Conservation (phyloP, 2,113 vertebrate species). For the Tauraco erythrolophus region DNA sequence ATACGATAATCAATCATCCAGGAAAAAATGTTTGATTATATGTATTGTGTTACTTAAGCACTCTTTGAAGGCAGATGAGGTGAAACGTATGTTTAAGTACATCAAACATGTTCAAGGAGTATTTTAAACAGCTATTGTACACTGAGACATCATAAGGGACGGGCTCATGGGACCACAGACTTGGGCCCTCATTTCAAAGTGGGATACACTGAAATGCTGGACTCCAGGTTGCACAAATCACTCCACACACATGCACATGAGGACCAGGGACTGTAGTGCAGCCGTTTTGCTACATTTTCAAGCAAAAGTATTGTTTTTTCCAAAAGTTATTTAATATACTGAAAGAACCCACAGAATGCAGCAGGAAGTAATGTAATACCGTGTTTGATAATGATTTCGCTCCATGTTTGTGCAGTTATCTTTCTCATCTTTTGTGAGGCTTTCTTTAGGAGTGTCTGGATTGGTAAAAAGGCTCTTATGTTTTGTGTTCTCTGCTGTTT, state of each 20-base stretch:
- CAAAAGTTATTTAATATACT: neutral
- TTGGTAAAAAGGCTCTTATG: neutral
- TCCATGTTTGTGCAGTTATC: neutral
- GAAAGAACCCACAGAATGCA: neutral
- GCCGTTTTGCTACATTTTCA: neutral
- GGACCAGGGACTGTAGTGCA: neutral
- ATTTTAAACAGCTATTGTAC: slow-evolving; percentile 12
- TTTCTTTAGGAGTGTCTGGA: neutral
- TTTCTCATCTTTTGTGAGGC: neutral
- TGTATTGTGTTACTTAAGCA: slow-evolving; percentile 21
- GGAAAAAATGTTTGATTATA: slow-evolving; percentile 21
- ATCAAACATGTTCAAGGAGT: neutral
- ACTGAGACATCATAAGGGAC: neutral
- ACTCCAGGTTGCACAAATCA: neutral
- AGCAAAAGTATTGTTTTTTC: neutral
- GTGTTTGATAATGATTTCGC: neutral
- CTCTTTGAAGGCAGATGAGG: slow-evolving; percentile 31
- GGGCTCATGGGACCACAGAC: neutral
- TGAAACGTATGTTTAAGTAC: neutral
- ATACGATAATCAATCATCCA: neutral
- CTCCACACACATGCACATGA: neutral
- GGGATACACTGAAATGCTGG: neutral
- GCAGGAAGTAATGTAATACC: neutral
- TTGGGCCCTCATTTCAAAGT: neutral
- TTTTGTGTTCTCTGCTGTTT: neutral